phyloP scores from a whole-genome alignment of 2,797 vertebrate species.

The Sebastolobus altivelis region DNA sequence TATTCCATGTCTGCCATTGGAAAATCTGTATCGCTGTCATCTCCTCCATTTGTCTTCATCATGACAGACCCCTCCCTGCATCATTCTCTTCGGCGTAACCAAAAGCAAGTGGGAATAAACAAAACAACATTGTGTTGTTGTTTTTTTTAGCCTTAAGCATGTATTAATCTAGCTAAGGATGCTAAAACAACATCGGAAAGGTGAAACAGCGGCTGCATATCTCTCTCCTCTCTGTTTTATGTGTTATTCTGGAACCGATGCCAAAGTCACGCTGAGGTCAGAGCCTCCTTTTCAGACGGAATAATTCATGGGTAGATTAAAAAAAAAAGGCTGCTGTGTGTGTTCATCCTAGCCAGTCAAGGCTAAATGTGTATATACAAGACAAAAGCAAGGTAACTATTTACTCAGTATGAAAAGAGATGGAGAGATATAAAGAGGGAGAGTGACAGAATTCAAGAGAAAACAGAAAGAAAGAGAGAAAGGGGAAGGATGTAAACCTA shows the following conservation, averaged over 20 bases:
- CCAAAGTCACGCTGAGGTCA: neutral
- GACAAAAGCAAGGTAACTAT: neutral
- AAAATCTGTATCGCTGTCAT: conserved; percentile 14
- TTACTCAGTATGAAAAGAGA: neutral
- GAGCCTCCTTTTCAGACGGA: conserved; percentile 23
- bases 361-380: neutral
- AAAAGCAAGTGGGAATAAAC: neutral
- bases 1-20: conserved; percentile 14
- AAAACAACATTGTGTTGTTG: conserved; percentile 5
- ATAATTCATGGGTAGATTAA: conserved; percentile 37
- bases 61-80: neutral
- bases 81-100: neutral
- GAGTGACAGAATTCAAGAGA: neutral
- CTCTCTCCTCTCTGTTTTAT: neutral
- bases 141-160: neutral
- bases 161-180: neutral
- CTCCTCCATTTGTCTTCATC: conserved; percentile 4
- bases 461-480: neutral
- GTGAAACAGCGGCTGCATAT: neutral
- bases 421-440: neutral
- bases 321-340: neutral
- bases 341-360: neutral
- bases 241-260: neutral
- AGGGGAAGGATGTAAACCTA: neutral
- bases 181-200: conserved; percentile 3